These are phyloP conservation scores for Aphelinus atriplicis DNA, from an alignment of 1,140 invertebrate genomes.

Conservation along the genomic window DNA sequence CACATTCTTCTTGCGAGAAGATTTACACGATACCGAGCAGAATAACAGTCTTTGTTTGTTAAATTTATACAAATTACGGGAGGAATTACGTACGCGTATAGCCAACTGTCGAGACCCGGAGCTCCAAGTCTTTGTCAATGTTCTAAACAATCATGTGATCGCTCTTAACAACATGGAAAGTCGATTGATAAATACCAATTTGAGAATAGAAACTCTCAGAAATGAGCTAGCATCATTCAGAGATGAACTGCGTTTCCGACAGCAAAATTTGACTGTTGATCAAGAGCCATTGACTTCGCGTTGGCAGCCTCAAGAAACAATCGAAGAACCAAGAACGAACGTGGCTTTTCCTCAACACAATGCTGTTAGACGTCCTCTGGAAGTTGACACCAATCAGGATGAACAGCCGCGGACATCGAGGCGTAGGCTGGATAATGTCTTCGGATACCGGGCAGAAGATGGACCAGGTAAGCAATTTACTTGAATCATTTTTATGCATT, in stretches of 20 bases:
- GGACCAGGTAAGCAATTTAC: conserved; percentile 20
- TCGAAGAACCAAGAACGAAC: background rate
- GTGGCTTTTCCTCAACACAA: background rate
- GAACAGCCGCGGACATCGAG: conserved; percentile 2
- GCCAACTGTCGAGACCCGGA: conserved; percentile 32
- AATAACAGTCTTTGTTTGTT: conserved; percentile 45
- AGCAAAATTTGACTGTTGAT: too few species aligned
- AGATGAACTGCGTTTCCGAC: background rate
- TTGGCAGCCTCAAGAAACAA: background rate
- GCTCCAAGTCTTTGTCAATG: conserved; percentile 41
- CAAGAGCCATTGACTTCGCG: too few species aligned
- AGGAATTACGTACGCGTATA: conserved; percentile 42
- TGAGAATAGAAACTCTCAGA: conserved; percentile 46
- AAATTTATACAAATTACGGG: conserved; percentile 44
- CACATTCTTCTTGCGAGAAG: conserved; percentile 43
- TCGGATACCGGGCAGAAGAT: background rate
- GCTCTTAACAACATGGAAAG: conserved; percentile 48
- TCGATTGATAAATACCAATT: conserved; percentile 44
- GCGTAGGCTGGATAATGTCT: conserved; percentile 27
- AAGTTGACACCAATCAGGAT: conserved; percentile 1
- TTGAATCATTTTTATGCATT: conserved; percentile 1
- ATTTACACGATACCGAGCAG: conserved; percentile 41
- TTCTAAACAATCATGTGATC: conserved; percentile 47
- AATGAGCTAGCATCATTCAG: conserved; percentile 38
- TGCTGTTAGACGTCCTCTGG: conserved; percentile 6